These are phyloP conservation scores for Eubasilissa regina DNA, from an alignment of 1,140 invertebrate species.

Conservation along the genomic window DNA sequence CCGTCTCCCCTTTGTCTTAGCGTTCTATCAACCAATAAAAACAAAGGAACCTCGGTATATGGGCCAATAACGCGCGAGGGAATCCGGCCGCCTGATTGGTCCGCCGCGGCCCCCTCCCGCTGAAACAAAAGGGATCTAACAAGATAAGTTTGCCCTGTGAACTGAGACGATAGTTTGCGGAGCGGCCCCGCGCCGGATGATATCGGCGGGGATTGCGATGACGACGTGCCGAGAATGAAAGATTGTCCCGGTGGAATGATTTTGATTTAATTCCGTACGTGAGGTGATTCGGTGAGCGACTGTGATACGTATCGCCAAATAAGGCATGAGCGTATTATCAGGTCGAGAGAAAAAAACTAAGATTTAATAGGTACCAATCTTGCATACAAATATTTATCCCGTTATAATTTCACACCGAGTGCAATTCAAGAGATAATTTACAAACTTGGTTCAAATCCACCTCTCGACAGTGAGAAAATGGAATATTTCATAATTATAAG, in stretches of 20 bases:
- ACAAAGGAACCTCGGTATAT: slow-evolving; percentile 51
- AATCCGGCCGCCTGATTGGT: slow-evolving; percentile 46
- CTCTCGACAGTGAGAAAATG: too few relatives aligned
- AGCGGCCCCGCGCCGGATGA: neutral
- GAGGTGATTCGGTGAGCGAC: neutral
- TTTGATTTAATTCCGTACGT: slow-evolving; percentile 44
- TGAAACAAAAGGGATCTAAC: slow-evolving; percentile 55
- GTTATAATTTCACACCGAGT: too few relatives aligned
- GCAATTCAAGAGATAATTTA: too few relatives aligned
- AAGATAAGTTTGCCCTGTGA: slow-evolving; percentile 46
- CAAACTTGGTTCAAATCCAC: too few relatives aligned
- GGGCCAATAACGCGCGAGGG: slow-evolving; percentile 56
- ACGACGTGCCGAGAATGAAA: slow-evolving; percentile 2
- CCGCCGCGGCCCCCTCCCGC: slow-evolving; percentile 34
- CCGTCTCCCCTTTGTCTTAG: slow-evolving; percentile 50
- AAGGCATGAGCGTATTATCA: too few relatives aligned
- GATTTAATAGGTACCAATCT: too few relatives aligned
- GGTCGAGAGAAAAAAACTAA: too few relatives aligned
- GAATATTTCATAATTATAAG: too few relatives aligned
- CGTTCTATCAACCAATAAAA: slow-evolving; percentile 58
- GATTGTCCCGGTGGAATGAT: slow-evolving; percentile 19
- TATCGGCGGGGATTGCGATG: slow-evolving; percentile 23
- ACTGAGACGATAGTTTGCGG: slow-evolving; percentile 3
- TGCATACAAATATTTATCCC: too few relatives aligned
- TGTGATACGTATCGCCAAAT: too few relatives aligned